These are phyloP conservation scores for Harlomillsia oculata DNA, from an alignment of 1,140 invertebrate species.

Conservation along the genomic window DNA sequence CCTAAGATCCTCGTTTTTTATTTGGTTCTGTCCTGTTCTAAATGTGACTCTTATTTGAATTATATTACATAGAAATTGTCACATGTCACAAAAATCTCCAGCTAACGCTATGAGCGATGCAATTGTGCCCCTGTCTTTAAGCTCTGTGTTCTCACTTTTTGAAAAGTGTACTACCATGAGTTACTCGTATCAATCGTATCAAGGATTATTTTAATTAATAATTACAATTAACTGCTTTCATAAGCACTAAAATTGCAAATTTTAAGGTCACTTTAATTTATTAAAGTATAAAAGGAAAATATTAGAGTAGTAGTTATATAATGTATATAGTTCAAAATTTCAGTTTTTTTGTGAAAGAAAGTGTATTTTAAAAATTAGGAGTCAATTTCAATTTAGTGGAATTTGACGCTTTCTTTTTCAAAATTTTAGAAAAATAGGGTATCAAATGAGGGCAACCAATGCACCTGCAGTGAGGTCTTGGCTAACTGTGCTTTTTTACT, in stretches of 20 bases:
- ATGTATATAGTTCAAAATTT: too few relatives aligned
- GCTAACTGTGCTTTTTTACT: conserved; percentile 49
- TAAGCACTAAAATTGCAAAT: too few relatives aligned
- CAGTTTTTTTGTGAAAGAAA: too few relatives aligned
- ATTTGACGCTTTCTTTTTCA: too few relatives aligned
- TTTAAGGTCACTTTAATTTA: too few relatives aligned
- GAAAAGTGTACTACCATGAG: conserved; percentile 22
- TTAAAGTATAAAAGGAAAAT: too few relatives aligned
- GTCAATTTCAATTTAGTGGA: too few relatives aligned
- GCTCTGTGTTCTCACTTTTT: conserved; percentile 3
- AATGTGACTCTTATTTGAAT: conserved; percentile 1
- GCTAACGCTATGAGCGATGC: too few relatives aligned
- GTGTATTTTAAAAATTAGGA: too few relatives aligned
- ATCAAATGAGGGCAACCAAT: background rate
- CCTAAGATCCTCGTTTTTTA: background rate
- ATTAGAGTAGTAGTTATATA: too few relatives aligned
- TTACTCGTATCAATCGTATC: background rate
- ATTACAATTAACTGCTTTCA: too few relatives aligned
- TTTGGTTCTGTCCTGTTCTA: background rate
- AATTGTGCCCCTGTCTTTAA: conserved; percentile 33
- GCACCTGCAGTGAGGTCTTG: conserved; percentile 27
- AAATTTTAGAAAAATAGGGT: background rate
- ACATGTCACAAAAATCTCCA: conserved; percentile 8
- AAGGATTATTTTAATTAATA: background rate
- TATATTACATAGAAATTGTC: background rate